phyloP scores from a whole-genome alignment of 2,797 vertebrate species.

The Myotis myotis region DNA sequence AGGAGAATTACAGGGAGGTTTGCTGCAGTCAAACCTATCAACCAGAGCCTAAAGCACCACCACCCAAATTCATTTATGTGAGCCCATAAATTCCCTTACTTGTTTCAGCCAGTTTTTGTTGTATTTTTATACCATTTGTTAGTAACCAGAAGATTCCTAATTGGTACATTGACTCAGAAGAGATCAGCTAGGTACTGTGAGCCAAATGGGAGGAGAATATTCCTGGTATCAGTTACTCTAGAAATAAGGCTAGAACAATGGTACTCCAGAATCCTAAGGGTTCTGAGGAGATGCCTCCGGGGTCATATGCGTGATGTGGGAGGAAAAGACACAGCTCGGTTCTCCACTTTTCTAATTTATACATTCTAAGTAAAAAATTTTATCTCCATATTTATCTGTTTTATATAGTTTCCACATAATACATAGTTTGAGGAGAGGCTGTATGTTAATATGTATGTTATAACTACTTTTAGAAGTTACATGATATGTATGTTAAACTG shows the following conservation, averaged over 20 bases:
- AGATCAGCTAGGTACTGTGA: background rate
- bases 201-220: background rate
- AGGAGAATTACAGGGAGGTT: background rate
- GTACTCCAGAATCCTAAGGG: background rate
- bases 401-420: background rate
- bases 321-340: background rate
- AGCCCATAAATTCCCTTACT: background rate
- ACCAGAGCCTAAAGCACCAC: background rate
- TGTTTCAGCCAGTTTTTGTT: conserved; percentile 29
- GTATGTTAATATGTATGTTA: no score
- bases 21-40: background rate
- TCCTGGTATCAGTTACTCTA: background rate
- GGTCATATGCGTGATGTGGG: accelerated
- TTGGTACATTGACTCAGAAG: background rate
- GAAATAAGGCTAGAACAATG: background rate
- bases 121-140: conserved; percentile 10
- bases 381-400: background rate
- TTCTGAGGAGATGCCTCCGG: background rate
- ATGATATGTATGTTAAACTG: background rate
- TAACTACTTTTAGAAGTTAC: background rate
- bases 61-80: background rate
- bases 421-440: background rate
- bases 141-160: background rate
- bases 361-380: background rate
- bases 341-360: background rate